A percentile compares a stretch with the other conserved stretches of the same genome.
Conservation (phyloP, 2,888 invertebrate genomes). For the Argyresthia albistria region DNA sequence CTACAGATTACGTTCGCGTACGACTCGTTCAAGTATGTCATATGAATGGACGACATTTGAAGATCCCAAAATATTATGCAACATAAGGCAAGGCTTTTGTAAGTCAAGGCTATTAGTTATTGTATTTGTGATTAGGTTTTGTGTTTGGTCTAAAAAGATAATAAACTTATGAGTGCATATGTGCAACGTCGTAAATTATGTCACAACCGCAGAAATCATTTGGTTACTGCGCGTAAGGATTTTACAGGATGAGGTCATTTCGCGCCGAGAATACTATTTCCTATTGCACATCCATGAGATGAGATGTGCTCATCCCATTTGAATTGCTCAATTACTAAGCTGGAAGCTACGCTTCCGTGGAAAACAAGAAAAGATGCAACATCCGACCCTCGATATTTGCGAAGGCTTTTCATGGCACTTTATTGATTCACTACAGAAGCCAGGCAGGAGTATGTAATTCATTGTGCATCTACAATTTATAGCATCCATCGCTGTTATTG, state of each 20-base stretch:
- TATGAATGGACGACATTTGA: too few relatives aligned
- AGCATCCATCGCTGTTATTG: constrained; percentile 27
- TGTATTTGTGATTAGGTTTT: too few relatives aligned
- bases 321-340: constrained; percentile 54
- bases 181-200: too few relatives aligned
- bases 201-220: too few relatives aligned
- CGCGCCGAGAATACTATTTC: constrained; percentile 29
- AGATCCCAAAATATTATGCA: neutral
- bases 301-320: constrained; percentile 45
- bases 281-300: constrained; percentile 47
- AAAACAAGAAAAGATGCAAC: neutral
- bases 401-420: neutral
- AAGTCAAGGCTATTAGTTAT: too few relatives aligned
- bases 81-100: neutral
- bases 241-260: constrained; percentile 8
- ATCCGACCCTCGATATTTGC: constrained; percentile 19
- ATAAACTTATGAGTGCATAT: too few relatives aligned
- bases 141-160: too few relatives aligned
- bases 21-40: too few relatives aligned
- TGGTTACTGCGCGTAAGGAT: neutral
- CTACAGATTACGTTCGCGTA: too few relatives aligned
- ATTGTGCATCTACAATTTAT: constrained; percentile 12
- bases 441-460: too few relatives aligned
- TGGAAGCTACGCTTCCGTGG: constrained; percentile 4
- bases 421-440: neutral